Percentiles rank a stretch among this genome's conserved stretches.
Conservation (phyloP, 2,113 vertebrate species). For the Ctenodactylus gundi region DNA sequence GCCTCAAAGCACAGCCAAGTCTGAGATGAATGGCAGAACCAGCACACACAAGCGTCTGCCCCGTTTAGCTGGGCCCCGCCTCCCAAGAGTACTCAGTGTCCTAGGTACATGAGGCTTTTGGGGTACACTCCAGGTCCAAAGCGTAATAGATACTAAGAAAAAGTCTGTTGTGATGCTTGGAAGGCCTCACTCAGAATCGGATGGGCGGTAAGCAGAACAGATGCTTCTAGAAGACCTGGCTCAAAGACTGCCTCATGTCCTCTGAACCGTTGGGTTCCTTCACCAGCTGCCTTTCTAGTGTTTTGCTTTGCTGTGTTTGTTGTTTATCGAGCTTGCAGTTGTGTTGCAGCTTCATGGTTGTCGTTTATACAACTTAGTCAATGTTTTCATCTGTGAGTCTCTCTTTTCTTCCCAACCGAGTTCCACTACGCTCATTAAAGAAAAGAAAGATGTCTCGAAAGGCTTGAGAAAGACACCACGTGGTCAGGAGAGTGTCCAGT, state of each 20-base stretch:
- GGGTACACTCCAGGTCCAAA: too few species aligned
- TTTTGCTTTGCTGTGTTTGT: too few species aligned
- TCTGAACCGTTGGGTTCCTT: not conserved
- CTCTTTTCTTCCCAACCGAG: not conserved
- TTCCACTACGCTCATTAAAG: constrained; percentile 1
- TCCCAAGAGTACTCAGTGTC: too few species aligned
- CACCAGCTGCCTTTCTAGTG: not conserved
- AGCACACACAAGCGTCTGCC: too few species aligned
- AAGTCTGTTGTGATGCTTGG: not conserved
- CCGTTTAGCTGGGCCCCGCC: too few species aligned
- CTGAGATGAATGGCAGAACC: too few species aligned
- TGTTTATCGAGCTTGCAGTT: not conserved
- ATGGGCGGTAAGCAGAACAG: fast-evolving
- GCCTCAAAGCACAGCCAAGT: too few species aligned
- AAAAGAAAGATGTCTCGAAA: not conserved
- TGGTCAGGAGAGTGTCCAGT: not conserved
- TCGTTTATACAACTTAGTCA: not conserved
- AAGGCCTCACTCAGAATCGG: not conserved
- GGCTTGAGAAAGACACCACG: not conserved
- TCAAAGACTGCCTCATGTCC: not conserved
- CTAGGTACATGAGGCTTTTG: too few species aligned
- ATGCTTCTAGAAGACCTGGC: fast-evolving
- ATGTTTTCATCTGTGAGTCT: not conserved
- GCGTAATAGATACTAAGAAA: fast-evolving
- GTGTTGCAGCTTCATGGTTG: not conserved